These are phyloP conservation scores for Vollenhovia emeryi DNA, from an alignment of 1,140 invertebrate genomes.

Conservation along the genomic window DNA sequence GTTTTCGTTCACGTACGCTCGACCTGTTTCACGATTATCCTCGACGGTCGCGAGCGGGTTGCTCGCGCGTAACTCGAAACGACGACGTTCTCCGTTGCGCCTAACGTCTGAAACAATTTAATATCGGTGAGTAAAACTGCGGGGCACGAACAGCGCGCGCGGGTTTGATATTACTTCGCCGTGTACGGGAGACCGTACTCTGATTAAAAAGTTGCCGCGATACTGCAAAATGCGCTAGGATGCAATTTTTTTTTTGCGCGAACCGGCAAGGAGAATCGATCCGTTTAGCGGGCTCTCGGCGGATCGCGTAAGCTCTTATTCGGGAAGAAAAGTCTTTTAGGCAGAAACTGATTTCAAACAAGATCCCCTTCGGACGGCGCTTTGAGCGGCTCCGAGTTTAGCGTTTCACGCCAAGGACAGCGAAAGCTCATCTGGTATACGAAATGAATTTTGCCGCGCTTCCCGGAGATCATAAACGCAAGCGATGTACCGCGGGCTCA, in stretches of 20 bases:
- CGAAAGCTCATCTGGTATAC: conserved; percentile 11
- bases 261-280: background rate
- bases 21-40: conserved; percentile 48
- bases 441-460: background rate
- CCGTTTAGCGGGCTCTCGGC: background rate
- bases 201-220: conserved; percentile 11
- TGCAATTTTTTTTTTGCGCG: background rate
- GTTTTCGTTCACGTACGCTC: conserved; percentile 37
- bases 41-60: conserved; percentile 23
- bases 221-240: background rate
- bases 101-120: conserved; percentile 24
- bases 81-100: background rate
- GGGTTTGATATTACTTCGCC: conserved; percentile 4
- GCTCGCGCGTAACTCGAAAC: background rate
- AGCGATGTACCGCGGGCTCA: background rate
- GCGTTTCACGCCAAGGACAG: background rate
- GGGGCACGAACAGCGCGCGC: background rate
- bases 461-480: conserved; percentile 1
- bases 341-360: background rate
- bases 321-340: background rate
- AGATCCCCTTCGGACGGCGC: background rate
- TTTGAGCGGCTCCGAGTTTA: background rate
- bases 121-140: background rate
- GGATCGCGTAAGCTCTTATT: conserved; percentile 35
- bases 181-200: background rate